A percentile compares a stretch with the other conserved stretches of the same genome.
These are phyloP conservation scores for Propithecus coquereli DNA, from an alignment of 2,113 vertebrate genomes.

Conservation along the genomic window DNA sequence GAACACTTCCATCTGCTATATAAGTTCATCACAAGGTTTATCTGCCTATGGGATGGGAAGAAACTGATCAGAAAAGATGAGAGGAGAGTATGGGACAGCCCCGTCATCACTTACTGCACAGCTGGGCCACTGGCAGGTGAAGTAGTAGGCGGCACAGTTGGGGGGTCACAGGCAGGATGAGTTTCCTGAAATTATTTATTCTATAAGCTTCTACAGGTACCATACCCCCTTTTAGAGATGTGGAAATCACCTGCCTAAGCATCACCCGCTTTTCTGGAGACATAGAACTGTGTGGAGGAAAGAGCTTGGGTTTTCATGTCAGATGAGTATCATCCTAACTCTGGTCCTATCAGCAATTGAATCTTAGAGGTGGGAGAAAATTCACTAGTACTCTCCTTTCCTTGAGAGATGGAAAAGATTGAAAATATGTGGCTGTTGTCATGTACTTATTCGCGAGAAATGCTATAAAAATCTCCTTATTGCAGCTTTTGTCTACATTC, in stretches of 20 bases:
- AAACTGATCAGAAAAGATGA: neutral
- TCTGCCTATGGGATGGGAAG: neutral
- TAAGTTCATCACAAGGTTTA: neutral
- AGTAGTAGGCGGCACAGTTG: neutral
- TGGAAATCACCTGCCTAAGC: neutral
- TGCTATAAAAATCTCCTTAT: neutral
- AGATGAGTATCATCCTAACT: neutral
- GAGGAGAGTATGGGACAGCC: neutral
- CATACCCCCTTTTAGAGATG: neutral
- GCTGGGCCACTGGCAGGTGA: neutral
- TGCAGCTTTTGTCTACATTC: neutral
- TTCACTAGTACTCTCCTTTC: neutral
- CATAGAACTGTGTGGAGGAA: neutral
- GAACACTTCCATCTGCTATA: neutral
- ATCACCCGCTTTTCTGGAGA: neutral
- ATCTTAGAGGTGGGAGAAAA: neutral
- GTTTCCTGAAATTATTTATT: neutral
- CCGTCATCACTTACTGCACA: neutral
- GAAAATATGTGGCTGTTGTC: neutral
- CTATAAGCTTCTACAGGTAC: neutral
- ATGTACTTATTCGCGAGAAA: neutral
- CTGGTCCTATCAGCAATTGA: neutral
- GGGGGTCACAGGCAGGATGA: neutral
- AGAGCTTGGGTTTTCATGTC: neutral
- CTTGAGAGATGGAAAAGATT: neutral